Evolutionary conservation across 2,888 invertebrate genomes (phyloP), one percentile per base, ranked within the genome.

Genomic region (Polydrusus cervinus): DNA sequence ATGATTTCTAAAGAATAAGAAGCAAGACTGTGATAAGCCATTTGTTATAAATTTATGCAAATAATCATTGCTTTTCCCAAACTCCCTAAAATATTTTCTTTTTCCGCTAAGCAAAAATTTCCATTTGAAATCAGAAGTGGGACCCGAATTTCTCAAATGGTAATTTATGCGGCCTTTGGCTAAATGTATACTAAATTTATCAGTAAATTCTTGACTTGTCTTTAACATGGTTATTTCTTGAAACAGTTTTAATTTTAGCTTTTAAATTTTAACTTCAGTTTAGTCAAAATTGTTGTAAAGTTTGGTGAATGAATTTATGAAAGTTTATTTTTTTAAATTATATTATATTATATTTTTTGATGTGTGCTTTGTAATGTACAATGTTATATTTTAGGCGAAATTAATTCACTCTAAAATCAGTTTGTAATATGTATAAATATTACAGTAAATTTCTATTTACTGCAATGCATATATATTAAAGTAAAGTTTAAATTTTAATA

Each of bases 11-110:
- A 60, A 38, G 38, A 60, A 60, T 8, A 11, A 11, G 38, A 40
- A 60, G 20, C 25, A 25, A 30, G 34, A 65, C 61, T 53, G 34
- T 49, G 47, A 43, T 61, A 38, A 68, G 73, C 49, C 73, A 62
- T 13, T 68, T 68, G 49, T 73, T 73, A 73, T 55, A 62, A 73
- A 73, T 60, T 60, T 60, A 60, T 73, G 67, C 53, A 73, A 73
- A 73, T 73, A 62, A 68, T 38, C 65, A 69, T 69, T 64, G 69
- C 68, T 40, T 68, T 74, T 53, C 65, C 69, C 69, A 74, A 74
- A 62, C 47, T 64, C 49, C 55, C 40, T 40, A 65, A 69, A 65
- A 60, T 60, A 60, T 60, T 60, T 38, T 13, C 38, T 60, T 60
- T 60, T 60, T 60, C n/a, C 57, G 38, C 10, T 11, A 6, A 18